Conservation (phyloP, 1,140 invertebrate species). For the Myzus persicae region DNA sequence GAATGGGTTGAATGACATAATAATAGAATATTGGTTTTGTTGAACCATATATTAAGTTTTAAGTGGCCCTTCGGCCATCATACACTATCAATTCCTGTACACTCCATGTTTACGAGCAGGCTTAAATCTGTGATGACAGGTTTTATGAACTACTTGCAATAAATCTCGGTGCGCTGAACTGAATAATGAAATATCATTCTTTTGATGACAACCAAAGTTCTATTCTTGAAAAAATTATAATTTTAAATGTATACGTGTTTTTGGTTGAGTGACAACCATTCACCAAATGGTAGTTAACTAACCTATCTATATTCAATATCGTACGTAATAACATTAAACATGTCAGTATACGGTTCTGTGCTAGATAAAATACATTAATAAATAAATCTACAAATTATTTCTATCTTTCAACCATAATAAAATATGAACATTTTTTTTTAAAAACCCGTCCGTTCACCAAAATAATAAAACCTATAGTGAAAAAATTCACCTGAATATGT, state of each 20-base stretch:
- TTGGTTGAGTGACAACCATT: not conserved
- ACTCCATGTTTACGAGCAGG: not conserved
- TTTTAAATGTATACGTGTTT: not conserved
- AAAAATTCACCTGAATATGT: not conserved
- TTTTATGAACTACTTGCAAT: not conserved
- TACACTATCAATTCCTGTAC: too few relatives aligned
- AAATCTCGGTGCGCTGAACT: not conserved
- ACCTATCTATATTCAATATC: not conserved
- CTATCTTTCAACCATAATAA: not conserved
- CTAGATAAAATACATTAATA: not conserved
- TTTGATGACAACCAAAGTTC: not conserved
- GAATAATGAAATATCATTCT: not conserved
- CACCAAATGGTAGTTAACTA: not conserved
- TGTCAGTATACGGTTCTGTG: not conserved
- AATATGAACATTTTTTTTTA: not conserved
- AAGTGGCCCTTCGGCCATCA: too few relatives aligned
- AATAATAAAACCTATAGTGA: not conserved
- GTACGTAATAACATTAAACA: not conserved
- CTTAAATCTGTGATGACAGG: not conserved
- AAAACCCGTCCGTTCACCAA: not conserved
- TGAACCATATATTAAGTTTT: too few relatives aligned
- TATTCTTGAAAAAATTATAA: not conserved
- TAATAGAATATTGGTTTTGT: too few relatives aligned
- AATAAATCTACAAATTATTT: not conserved
- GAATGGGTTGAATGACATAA: too few relatives aligned